A percentile compares a stretch with the other conserved stretches of the same genome.
Evolutionary conservation across 1,140 invertebrate species (phyloP).

Genomic region (Phymorhynchus buccinoides): DNA sequence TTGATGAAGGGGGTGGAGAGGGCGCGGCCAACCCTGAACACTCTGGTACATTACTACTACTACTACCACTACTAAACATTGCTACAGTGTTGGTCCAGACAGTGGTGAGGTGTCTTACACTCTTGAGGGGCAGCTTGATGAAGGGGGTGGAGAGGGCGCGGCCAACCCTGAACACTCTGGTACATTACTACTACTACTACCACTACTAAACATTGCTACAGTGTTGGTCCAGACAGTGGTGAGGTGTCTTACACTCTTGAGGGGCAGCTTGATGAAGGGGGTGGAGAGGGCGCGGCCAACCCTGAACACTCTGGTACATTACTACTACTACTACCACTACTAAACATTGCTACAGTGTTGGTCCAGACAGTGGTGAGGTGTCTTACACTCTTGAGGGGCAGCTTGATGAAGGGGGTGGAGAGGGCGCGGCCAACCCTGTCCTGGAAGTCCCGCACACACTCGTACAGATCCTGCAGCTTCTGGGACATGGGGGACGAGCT

Average conservation of each 20-base stretch:
- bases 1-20: conserved; percentile 76
- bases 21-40: conserved; percentile 70
- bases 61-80: no score
- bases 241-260: conserved; percentile 83
- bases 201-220: no score
- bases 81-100: no score
- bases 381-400: conserved; percentile 87
- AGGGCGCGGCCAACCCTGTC: conserved; percentile 74
- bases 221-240: no score
- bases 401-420: conserved; percentile 76
- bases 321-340: no score
- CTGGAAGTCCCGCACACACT: conserved; percentile 87
- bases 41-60: no score
- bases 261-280: conserved; percentile 81
- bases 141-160: conserved; percentile 76
- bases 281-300: conserved; percentile 73
- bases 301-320: no score
- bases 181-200: no score
- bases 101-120: conserved; percentile 77
- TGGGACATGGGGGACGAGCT: conserved; percentile 72
- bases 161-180: conserved; percentile 67
- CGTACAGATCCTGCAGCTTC: conserved; percentile 90
- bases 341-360: no score
- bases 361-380: no score
- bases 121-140: conserved; percentile 85